Percentiles rank a stretch among this genome's conserved stretches.
These are phyloP conservation scores for Brachionus plicatilis DNA, from an alignment of 1,140 invertebrate genomes.

Conservation along the genomic window DNA sequence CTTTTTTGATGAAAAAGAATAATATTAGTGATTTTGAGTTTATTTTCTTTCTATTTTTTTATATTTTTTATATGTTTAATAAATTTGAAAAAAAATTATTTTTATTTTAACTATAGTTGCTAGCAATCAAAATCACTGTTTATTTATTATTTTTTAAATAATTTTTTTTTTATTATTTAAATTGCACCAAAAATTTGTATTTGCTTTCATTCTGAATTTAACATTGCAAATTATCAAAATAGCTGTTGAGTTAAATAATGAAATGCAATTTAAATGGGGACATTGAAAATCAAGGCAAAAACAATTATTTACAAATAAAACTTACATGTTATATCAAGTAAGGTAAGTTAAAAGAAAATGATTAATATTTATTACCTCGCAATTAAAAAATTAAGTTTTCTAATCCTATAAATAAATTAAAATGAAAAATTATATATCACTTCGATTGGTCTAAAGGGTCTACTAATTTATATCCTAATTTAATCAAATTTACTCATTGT, in stretches of 20 bases:
- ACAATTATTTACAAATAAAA: too few relatives aligned
- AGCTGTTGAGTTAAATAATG: not conserved
- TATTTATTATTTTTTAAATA: not conserved
- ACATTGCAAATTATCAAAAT: not conserved
- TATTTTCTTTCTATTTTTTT: not conserved
- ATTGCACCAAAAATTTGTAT: not conserved
- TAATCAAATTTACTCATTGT: not conserved
- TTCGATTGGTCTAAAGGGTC: not conserved
- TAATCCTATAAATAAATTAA: not conserved
- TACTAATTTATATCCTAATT: not conserved
- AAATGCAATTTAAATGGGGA: not conserved
- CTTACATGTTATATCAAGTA: not conserved
- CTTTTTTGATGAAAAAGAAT: not conserved
- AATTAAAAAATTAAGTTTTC: not conserved
- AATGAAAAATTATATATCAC: not conserved
- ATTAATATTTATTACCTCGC: not conserved
- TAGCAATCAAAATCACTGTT: not conserved
- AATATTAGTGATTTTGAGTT: not conserved
- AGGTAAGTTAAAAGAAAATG: not conserved
- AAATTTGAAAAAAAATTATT: not conserved
- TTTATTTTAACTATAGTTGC: not conserved
- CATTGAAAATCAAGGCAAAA: not conserved
- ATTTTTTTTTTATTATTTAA: not conserved
- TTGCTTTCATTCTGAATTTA: not conserved
- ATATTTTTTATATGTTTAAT: not conserved